phyloP scores from a whole-genome alignment of 2,797 vertebrate species.

The Serranus cabrilla region DNA sequence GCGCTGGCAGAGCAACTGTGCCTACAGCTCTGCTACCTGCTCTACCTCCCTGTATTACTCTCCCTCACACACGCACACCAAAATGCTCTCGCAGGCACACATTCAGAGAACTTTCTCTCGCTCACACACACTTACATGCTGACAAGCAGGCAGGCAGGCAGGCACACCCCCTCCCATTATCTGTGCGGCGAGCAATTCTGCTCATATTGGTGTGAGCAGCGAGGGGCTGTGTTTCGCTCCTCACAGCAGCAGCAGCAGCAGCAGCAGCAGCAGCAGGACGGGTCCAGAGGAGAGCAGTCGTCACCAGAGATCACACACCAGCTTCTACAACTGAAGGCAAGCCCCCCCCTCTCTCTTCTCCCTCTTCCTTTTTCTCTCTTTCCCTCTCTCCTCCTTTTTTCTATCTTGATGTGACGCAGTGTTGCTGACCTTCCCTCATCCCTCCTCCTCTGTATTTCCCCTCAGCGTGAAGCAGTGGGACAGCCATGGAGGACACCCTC shows the following conservation, averaged over 20 bases:
- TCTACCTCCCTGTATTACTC: slow-evolving; percentile 37
- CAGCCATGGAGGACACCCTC: slow-evolving; percentile 86
- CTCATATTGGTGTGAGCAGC: slow-evolving; percentile 67
- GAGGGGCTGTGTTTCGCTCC: slow-evolving; percentile 61
- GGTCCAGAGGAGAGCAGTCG: slow-evolving; percentile 60
- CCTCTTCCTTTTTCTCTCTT: slow-evolving; percentile 7
- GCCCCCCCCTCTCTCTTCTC: neutral
- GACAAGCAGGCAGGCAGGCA: slow-evolving; percentile 54
- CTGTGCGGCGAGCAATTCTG: slow-evolving; percentile 67
- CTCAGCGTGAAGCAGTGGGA: slow-evolving; percentile 58
- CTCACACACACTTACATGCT: slow-evolving; percentile 53
- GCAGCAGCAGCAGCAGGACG: slow-evolving; percentile 48
- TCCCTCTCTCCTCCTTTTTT: slow-evolving; percentile 8
- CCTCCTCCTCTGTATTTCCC: slow-evolving; percentile 8
- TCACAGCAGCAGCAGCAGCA: slow-evolving; percentile 47
- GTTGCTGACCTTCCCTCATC: slow-evolving; percentile 67
- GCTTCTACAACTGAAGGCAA: slow-evolving; percentile 64
- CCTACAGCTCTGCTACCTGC: slow-evolving; percentile 63
- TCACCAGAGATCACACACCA: slow-evolving; percentile 61
- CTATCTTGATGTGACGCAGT: slow-evolving; percentile 68
- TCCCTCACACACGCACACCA: slow-evolving; percentile 37
- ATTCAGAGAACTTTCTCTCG: slow-evolving; percentile 71
- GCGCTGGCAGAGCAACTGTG: slow-evolving; percentile 58
- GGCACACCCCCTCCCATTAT: slow-evolving; percentile 70
- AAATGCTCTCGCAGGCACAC: slow-evolving; percentile 53